Evolutionary conservation across 2,113 vertebrate species (phyloP).

Genomic region (Pica pica): DNA sequence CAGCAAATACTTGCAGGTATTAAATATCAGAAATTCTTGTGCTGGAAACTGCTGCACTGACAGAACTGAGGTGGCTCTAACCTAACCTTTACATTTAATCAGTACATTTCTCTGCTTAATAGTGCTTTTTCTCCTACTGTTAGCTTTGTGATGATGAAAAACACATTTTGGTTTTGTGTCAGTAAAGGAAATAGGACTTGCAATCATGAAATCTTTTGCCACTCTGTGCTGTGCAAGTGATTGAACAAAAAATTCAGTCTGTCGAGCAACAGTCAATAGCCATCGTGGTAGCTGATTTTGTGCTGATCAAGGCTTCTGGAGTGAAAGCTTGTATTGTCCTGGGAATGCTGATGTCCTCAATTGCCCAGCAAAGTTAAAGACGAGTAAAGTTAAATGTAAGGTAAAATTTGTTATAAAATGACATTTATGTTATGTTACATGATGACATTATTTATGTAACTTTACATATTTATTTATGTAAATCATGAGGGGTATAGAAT

Average conservation of each 20-base stretch:
- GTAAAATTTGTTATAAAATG: neutral
- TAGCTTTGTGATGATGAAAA: conserved; percentile 1
- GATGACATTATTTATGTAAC: neutral
- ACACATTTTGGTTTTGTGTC: neutral
- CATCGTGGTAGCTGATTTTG: neutral
- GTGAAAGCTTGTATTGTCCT: neutral
- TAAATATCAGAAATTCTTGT: neutral
- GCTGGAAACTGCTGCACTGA: neutral
- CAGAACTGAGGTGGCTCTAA: neutral
- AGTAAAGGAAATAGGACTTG: neutral
- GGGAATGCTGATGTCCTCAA: neutral
- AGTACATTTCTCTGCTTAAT: neutral
- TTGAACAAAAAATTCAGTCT: neutral
- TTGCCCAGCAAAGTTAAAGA: neutral
- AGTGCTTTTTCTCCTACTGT: neutral
- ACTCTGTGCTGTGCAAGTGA: neutral
- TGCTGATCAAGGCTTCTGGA: neutral
- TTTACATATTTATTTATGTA: neutral
- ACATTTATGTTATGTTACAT: neutral
- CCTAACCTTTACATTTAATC: neutral
- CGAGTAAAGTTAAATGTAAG: neutral
- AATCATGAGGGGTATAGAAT: neutral
- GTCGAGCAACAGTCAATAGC: neutral
- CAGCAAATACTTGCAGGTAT: neutral
- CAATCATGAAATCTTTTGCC: neutral